Evolutionary conservation across 2,113 vertebrate species (phyloP).

Genomic region (Zapornia atra): DNA sequence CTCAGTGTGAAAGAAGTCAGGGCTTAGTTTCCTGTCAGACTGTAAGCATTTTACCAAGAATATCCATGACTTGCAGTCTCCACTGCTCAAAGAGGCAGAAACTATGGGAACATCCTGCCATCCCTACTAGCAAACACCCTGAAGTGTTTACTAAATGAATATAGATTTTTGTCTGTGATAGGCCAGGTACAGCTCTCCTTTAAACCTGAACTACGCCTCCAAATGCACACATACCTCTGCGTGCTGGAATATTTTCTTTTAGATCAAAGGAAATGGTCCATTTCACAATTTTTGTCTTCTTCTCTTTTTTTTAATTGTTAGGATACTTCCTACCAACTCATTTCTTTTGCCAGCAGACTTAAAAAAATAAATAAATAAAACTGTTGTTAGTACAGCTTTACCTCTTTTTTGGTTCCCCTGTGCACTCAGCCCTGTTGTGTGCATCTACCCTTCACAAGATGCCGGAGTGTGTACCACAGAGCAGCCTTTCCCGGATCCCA

Average conservation of each 20-base stretch:
- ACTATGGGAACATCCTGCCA: background rate
- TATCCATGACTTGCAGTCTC: background rate
- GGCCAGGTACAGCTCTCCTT: background rate
- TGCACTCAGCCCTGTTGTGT: background rate
- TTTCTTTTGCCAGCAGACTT: background rate
- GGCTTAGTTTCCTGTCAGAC: background rate
- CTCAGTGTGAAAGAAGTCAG: background rate
- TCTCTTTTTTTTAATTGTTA: background rate
- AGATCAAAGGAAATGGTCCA: background rate
- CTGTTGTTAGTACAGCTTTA: background rate
- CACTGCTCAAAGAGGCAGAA: background rate
- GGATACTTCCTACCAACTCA: background rate
- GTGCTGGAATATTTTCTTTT: background rate
- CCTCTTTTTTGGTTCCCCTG: rapidly evolving
- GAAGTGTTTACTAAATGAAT: background rate
- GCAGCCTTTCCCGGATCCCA: background rate
- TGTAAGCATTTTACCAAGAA: background rate
- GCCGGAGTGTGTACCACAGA: rapidly evolving
- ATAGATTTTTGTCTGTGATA: background rate
- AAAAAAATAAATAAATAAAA: background rate
- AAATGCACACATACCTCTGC: background rate
- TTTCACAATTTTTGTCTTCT: background rate
- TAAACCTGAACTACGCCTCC: background rate
- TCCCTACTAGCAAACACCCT: background rate
- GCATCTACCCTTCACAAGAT: background rate